Evolutionary conservation across 1,140 invertebrate genomes (phyloP).

Genomic region (Aphelinus atriplicis): DNA sequence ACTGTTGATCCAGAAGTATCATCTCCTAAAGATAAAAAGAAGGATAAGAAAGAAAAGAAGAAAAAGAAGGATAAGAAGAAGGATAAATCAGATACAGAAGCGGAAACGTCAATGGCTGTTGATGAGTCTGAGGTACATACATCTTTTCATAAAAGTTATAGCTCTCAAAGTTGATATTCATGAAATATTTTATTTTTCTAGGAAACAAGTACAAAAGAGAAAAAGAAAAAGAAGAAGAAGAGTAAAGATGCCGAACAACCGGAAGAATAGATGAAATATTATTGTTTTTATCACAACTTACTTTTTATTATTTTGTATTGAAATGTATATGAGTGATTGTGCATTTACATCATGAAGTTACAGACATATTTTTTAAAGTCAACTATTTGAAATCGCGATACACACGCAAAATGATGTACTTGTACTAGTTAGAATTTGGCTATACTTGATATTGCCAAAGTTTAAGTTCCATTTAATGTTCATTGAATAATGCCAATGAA

Average conservation of each 20-base stretch:
- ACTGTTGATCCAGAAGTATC: constrained; percentile 59
- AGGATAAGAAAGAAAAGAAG: constrained; percentile 74
- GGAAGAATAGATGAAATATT: constrained; percentile 26
- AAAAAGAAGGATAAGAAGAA: constrained; percentile 67
- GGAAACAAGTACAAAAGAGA: constrained; percentile 66
- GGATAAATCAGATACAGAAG: constrained; percentile 53
- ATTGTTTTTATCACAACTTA: constrained; percentile 18
- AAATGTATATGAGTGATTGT: constrained; percentile 20
- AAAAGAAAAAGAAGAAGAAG: constrained; percentile 81
- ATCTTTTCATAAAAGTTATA: constrained; percentile 37
- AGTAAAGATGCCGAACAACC: constrained; percentile 66
- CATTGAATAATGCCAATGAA: constrained; percentile 13
- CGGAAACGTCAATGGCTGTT: constrained; percentile 39
- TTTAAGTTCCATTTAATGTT: constrained; percentile 34
- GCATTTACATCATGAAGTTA: constrained; percentile 20
- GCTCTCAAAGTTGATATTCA: constrained; percentile 46
- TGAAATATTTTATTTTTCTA: constrained; percentile 40
- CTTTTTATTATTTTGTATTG: constrained; percentile 26
- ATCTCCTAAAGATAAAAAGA: constrained; percentile 65
- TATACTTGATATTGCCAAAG: constrained; percentile 22
- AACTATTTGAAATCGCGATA: constrained; percentile 1
- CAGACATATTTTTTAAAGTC: constrained; percentile 22
- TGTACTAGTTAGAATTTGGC: constrained; percentile 24
- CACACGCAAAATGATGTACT: constrained; percentile 17
- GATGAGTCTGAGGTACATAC: constrained; percentile 43